Evolutionary conservation across 1,140 invertebrate species (phyloP).

Genomic region (Pectinophora gossypiella): DNA sequence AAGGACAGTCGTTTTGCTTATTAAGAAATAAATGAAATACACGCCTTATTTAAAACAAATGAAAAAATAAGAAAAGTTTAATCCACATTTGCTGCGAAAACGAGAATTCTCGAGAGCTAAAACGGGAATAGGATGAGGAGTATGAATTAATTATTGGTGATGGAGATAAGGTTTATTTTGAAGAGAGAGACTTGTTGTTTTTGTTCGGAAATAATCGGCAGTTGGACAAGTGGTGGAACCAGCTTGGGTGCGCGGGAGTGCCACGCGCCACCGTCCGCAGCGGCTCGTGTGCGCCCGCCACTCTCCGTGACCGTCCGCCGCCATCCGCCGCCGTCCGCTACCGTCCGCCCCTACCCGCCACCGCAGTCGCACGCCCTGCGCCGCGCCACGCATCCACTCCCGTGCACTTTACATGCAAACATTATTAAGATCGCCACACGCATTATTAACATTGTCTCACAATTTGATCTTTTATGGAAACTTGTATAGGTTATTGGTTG

Average conservation of each 20-base stretch:
- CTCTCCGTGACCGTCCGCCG: not conserved
- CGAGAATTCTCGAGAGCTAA: constrained; percentile 20
- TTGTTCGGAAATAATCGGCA: constrained; percentile 34
- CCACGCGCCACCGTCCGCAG: constrained; percentile 27
- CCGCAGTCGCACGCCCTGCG: not conserved
- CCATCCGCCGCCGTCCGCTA: not conserved
- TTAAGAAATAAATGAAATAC: constrained; percentile 65
- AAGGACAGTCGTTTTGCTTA: constrained; percentile 47
- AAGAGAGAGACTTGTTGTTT: constrained; percentile 24
- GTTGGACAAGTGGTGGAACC: constrained; percentile 19
- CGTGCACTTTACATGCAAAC: too few relatives aligned
- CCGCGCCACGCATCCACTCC: too few relatives aligned
- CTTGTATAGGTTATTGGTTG: too few relatives aligned
- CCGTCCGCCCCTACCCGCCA: not conserved
- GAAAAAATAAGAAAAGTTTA: constrained; percentile 23
- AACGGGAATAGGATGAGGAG: constrained; percentile 17
- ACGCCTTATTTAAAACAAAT: constrained; percentile 35
- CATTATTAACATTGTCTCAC: too few relatives aligned
- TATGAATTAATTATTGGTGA: constrained; percentile 13
- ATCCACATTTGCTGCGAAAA: constrained; percentile 28
- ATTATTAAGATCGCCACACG: too few relatives aligned
- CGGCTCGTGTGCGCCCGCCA: not conserved
- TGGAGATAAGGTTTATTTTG: constrained; percentile 20
- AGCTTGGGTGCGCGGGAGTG: constrained; percentile 21
- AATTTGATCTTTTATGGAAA: too few relatives aligned